These are phyloP conservation scores for Cistogaster globosa DNA, from an alignment of 2,888 invertebrate species.

Conservation along the genomic window DNA sequence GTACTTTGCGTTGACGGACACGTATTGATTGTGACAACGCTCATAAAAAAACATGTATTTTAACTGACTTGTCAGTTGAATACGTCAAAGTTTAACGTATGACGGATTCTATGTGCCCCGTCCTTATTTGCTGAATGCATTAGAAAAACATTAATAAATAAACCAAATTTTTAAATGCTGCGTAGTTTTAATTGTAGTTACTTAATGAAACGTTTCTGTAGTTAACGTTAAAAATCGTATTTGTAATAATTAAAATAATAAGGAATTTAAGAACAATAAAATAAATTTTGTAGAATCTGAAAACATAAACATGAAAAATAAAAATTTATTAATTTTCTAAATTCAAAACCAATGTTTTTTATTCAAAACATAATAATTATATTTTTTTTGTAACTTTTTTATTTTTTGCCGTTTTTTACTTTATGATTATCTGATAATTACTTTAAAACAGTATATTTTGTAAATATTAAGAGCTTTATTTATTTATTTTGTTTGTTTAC, in stretches of 20 bases:
- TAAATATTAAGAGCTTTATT: too few relatives aligned
- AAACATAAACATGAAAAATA: slow-evolving; percentile 46
- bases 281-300: slow-evolving; percentile 65
- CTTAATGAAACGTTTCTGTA: slow-evolving; percentile 62
- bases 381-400: too few relatives aligned
- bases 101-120: too few relatives aligned
- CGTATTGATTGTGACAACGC: too few relatives aligned
- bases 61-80: too few relatives aligned
- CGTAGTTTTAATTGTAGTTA: slow-evolving; percentile 69
- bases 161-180: slow-evolving; percentile 66
- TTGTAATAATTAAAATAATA: slow-evolving; percentile 41
- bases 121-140: neutral
- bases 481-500: too few relatives aligned
- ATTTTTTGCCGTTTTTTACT: too few relatives aligned
- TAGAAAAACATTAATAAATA: neutral
- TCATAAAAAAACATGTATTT: too few relatives aligned
- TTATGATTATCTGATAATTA: too few relatives aligned
- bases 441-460: too few relatives aligned
- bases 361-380: neutral
- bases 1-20: too few relatives aligned
- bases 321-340: slow-evolving; percentile 61
- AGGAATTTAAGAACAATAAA: slow-evolving; percentile 69
- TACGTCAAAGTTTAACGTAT: too few relatives aligned
- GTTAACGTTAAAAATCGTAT: slow-evolving; percentile 63
- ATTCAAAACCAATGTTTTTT: slow-evolving; percentile 21